Evolutionary conservation across 1,140 invertebrate species (phyloP).

Genomic region (Drosophila sulfurigaster): DNA sequence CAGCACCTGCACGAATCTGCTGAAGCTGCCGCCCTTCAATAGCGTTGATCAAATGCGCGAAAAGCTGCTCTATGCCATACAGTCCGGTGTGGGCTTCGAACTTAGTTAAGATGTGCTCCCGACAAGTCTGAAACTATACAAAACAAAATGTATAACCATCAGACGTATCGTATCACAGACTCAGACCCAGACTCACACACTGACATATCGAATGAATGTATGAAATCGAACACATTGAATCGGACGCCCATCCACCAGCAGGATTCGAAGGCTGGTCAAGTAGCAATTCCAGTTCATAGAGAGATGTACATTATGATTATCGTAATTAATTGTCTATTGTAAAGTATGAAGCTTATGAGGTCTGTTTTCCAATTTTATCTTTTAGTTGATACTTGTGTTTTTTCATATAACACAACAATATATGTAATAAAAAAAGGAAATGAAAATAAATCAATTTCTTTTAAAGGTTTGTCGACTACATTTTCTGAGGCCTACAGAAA

Average conservation of each 20-base stretch:
- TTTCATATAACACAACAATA: conserved; percentile 64
- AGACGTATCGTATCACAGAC: not conserved
- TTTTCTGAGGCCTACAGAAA: conserved; percentile 2
- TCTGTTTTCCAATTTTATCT: conserved; percentile 64
- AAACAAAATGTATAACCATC: conserved; percentile 1
- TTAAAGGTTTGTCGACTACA: not conserved
- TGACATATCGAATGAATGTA: conserved; percentile 60
- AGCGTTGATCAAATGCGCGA: conserved; percentile 91
- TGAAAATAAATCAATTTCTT: conserved; percentile 2
- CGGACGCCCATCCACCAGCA: conserved; percentile 30
- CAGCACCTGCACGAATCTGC: conserved; percentile 98
- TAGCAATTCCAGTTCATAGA: conserved; percentile 69
- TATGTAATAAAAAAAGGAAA: conserved; percentile 51
- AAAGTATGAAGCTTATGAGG: conserved; percentile 74
- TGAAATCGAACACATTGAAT: conserved; percentile 36
- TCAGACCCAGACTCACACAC: not conserved
- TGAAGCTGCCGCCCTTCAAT: conserved; percentile 97
- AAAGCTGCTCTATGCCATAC: conserved; percentile 97
- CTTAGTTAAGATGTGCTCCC: conserved; percentile 90
- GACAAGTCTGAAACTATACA: not conserved
- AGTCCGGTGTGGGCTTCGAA: conserved; percentile 98
- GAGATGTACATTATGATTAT: conserved; percentile 67
- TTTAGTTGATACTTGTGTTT: conserved; percentile 59
- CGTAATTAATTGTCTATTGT: conserved; percentile 66
- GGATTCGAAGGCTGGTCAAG: conserved; percentile 29